phyloP scores from a whole-genome alignment of 1,140 invertebrate species.

The Littorina saxatilis region DNA sequence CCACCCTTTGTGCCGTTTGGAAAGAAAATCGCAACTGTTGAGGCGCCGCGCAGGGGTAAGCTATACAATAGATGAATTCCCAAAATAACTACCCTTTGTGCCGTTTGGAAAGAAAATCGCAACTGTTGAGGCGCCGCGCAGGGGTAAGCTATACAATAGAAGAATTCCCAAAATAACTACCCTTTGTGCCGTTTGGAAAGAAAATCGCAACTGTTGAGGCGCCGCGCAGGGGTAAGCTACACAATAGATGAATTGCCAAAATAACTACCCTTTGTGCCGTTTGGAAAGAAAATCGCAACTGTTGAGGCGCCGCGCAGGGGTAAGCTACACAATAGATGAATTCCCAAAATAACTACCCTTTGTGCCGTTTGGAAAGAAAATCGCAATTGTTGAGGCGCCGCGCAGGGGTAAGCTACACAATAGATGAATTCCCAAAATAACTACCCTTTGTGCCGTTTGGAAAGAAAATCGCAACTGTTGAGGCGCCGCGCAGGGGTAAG shows the following conservation, averaged over 20 bases:
- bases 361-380: too few relatives aligned
- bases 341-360: too few relatives aligned
- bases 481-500: too few relatives aligned
- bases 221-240: slow-evolving; percentile 6
- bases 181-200: slow-evolving; percentile 93
- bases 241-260: too few relatives aligned
- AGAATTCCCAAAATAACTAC: too few relatives aligned
- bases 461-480: too few relatives aligned
- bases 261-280: slow-evolving; percentile 94
- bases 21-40: slow-evolving; percentile 78
- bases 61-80: too few relatives aligned
- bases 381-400: too few relatives aligned
- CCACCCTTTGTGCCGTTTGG: slow-evolving; percentile 95
- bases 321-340: background rate
- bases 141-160: background rate
- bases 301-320: slow-evolving; percentile 25
- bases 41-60: slow-evolving; percentile 29
- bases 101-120: slow-evolving; percentile 88
- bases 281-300: slow-evolving; percentile 84
- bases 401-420: too few relatives aligned
- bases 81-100: slow-evolving; percentile 94
- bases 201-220: slow-evolving; percentile 76
- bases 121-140: slow-evolving; percentile 15
- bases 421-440: too few relatives aligned
- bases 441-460: too few relatives aligned